Conservation (phyloP, 2,888 invertebrate genomes). For the Biston betularia region DNA sequence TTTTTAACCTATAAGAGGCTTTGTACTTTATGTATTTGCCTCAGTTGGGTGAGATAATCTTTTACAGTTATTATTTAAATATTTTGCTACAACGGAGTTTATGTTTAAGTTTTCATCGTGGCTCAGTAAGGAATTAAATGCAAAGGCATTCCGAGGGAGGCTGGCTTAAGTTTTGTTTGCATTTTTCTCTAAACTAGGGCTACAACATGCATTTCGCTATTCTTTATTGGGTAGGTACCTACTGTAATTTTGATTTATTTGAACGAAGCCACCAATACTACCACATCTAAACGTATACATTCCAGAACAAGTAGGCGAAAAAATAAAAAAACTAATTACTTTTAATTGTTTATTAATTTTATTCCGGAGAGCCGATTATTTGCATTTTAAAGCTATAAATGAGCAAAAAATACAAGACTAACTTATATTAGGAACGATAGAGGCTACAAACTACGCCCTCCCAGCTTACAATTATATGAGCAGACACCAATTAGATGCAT, state of each 20-base stretch:
- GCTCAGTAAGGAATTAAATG: too few species aligned
- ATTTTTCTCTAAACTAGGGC: too few species aligned
- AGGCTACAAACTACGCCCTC: constrained; percentile 59
- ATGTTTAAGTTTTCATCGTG: too few species aligned
- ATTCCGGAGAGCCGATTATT: constrained; percentile 30
- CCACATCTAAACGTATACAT: not conserved
- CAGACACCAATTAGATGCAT: constrained; percentile 35
- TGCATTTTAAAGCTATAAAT: constrained; percentile 59
- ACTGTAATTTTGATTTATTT: not conserved
- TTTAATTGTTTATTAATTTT: constrained; percentile 2
- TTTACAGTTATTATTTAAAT: too few species aligned
- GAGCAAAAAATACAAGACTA: constrained; percentile 64
- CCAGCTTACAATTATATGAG: constrained; percentile 37
- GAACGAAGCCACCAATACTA: not conserved
- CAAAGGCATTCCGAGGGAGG: too few species aligned
- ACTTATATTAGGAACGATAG: constrained; percentile 73
- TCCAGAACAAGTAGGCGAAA: constrained; percentile 10
- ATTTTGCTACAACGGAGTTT: too few species aligned
- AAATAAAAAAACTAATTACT: constrained; percentile 11
- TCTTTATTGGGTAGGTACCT: too few species aligned
- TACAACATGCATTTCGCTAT: too few species aligned
- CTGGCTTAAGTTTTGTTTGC: too few species aligned
- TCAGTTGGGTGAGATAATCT: too few species aligned
- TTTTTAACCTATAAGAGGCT: too few species aligned
- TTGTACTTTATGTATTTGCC: too few species aligned